Percentiles rank a stretch among this genome's conserved stretches.
These are phyloP conservation scores for Carterocephalus palaemon DNA, from an alignment of 2,888 invertebrate species.

Conservation along the genomic window DNA sequence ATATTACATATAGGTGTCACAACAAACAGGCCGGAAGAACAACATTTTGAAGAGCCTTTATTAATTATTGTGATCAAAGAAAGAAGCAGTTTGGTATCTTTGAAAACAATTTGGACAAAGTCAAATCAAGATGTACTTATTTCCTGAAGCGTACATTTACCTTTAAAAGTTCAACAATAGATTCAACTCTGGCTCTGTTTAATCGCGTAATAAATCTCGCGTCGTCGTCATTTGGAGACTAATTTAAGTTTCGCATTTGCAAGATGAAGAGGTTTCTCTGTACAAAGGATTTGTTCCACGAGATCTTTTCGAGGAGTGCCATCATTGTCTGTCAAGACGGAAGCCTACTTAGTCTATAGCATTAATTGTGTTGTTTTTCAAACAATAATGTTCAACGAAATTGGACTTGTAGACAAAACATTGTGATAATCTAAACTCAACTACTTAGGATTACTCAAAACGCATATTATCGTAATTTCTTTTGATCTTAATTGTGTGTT, in stretches of 20 bases:
- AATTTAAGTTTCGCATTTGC: constrained; percentile 63
- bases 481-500: no score
- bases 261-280: constrained; percentile 46
- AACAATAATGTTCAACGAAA: constrained; percentile 8
- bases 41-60: no score
- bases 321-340: constrained; percentile 45
- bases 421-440: no score
- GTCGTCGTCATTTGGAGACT: constrained; percentile 41
- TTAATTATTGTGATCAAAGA: not conserved
- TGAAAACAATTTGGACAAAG: not conserved
- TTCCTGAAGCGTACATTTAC: not conserved
- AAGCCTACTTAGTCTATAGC: constrained; percentile 37
- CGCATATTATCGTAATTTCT: no score
- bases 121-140: constrained; percentile 2
- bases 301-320: constrained; percentile 44
- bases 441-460: no score
- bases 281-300: constrained; percentile 59
- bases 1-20: no score
- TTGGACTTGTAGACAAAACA: not conserved
- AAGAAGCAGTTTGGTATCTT: not conserved
- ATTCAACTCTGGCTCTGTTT: constrained; percentile 2
- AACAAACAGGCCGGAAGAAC: no score
- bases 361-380: constrained; percentile 50
- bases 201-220: constrained; percentile 30
- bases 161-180: constrained; percentile 18